phyloP scores from a whole-genome alignment of 1,140 invertebrate genomes.

The Hormaphis cornu region DNA sequence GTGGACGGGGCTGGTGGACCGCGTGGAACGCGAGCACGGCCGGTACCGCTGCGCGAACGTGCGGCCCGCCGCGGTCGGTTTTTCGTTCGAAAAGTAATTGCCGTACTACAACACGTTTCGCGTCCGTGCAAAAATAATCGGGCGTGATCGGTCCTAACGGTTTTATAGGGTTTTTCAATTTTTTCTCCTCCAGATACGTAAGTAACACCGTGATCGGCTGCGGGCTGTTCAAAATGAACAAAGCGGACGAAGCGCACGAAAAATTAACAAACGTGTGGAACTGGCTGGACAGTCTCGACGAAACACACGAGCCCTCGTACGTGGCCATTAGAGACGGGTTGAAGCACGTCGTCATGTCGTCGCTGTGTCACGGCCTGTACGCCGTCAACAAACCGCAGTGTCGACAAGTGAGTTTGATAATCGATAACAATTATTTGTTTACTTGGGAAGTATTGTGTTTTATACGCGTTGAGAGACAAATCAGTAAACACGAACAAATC shows the following conservation, averaged over 20 bases:
- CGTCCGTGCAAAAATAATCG: too few species aligned
- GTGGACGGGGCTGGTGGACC: not conserved
- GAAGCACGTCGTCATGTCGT: conserved; percentile 11
- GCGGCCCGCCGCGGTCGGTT: not conserved
- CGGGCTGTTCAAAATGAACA: not conserved
- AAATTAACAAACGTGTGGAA: not conserved
- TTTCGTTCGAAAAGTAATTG: conserved; percentile 8
- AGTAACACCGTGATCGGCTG: not conserved
- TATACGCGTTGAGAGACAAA: too few species aligned
- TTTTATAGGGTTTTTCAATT: not conserved
- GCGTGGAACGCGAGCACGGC: not conserved
- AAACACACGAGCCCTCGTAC: not conserved
- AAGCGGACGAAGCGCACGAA: not conserved
- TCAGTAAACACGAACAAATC: too few species aligned
- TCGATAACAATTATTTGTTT: not conserved
- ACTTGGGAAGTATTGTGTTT: too few species aligned
- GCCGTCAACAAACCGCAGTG: not conserved
- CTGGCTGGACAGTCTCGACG: conserved; percentile 5
- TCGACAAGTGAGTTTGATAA: not conserved
- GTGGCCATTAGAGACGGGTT: conserved; percentile 3
- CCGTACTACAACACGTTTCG: too few species aligned
- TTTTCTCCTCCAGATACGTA: not conserved
- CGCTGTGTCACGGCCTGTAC: not conserved
- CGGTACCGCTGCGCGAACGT: not conserved
- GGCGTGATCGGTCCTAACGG: not conserved